phyloP scores from a whole-genome alignment of 1,140 invertebrate species.

The Tribolium madens region DNA sequence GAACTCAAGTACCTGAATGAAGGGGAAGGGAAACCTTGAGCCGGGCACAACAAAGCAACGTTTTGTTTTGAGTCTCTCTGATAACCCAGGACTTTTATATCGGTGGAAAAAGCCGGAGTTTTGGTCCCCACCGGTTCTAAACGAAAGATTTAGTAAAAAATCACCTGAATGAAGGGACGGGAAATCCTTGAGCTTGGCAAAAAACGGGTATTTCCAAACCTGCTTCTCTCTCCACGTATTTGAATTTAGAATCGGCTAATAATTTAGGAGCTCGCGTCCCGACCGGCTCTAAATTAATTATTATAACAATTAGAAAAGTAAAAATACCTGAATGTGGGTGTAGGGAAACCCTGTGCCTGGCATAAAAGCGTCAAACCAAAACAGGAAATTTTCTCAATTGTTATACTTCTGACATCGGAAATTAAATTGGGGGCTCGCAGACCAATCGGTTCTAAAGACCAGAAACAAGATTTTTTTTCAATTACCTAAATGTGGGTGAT shows the following conservation, averaged over 20 bases:
- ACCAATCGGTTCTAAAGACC: conserved; percentile 71
- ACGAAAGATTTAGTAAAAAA: background rate
- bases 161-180: conserved; percentile 69
- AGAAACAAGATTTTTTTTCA: conserved; percentile 25
- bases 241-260: conserved; percentile 73
- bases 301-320: background rate
- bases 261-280: conserved; percentile 75
- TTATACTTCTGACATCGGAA: conserved; percentile 68
- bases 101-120: conserved; percentile 71
- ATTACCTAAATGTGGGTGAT: conserved; percentile 67
- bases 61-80: conserved; percentile 65
- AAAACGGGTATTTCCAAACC: conserved; percentile 64
- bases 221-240: conserved; percentile 66
- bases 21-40: conserved; percentile 78
- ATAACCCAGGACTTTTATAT: conserved; percentile 69
- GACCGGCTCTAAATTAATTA: conserved; percentile 72
- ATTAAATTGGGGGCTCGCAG: conserved; percentile 66
- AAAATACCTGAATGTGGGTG: conserved; percentile 77
- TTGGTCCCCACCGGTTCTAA: conserved; percentile 73
- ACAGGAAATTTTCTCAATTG: conserved; percentile 56
- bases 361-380: conserved; percentile 74
- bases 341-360: conserved; percentile 82
- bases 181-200: conserved; percentile 72
- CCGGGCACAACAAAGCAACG: conserved; percentile 74
- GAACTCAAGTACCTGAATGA: conserved; percentile 74